Evolutionary conservation across 2,113 vertebrate species (phyloP).

Genomic region (Hyaena hyaena): DNA sequence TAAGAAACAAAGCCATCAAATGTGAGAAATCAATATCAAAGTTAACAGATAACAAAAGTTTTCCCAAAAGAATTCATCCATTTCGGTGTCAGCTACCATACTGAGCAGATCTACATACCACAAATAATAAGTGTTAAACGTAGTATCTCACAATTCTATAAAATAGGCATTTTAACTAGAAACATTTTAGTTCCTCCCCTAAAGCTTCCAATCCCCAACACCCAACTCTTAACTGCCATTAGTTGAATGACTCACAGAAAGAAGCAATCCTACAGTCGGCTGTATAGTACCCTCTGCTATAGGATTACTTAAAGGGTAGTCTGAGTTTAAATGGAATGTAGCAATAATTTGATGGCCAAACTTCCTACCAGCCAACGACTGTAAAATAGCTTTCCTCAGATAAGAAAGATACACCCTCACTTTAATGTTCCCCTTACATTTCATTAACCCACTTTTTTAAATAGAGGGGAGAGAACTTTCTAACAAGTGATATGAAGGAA

Average conservation of each 20-base stretch:
- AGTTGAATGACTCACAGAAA: not conserved
- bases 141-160: not conserved
- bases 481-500: not conserved
- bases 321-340: not conserved
- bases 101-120: not conserved
- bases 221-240: not conserved
- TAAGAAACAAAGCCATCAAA: not conserved
- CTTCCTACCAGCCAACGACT: not conserved
- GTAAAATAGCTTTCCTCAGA: not conserved
- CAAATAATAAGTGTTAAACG: slow-evolving; percentile 39
- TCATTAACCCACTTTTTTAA: slow-evolving; percentile 47
- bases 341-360: not conserved
- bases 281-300: not conserved
- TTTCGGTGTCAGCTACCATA: slow-evolving; percentile 31
- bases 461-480: not conserved
- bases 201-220: not conserved
- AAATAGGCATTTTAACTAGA: not conserved
- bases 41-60: not conserved
- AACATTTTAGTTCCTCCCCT: not conserved
- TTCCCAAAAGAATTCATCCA: slow-evolving; percentile 18
- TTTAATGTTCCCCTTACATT: not conserved
- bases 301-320: not conserved
- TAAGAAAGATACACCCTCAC: not conserved
- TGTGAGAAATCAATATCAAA: not conserved
- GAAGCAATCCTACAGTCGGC: not conserved